Evolutionary conservation across 1,140 invertebrate species (phyloP).

Genomic region (Anadara kagoshimensis): DNA sequence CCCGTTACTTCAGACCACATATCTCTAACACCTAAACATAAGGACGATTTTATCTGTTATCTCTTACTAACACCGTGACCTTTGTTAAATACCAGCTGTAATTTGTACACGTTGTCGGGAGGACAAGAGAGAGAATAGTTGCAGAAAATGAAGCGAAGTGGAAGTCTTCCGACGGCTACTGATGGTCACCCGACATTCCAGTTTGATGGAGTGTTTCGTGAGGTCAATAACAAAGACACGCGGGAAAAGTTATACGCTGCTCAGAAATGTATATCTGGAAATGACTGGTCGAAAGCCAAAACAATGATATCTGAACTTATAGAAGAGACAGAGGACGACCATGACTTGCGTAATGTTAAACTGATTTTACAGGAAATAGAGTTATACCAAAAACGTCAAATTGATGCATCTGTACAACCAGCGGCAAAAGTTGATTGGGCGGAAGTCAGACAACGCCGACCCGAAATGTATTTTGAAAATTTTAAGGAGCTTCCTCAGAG

Average conservation of each 20-base stretch:
- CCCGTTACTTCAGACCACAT: too few species aligned
- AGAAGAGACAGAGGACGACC: constrained; percentile 25
- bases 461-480: constrained; percentile 47
- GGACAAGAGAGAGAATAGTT: too few species aligned
- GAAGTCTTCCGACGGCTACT: constrained; percentile 40
- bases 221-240: constrained; percentile 42
- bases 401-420: constrained; percentile 17
- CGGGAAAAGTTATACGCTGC: constrained; percentile 43
- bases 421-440: constrained; percentile 43
- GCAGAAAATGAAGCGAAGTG: constrained; percentile 10
- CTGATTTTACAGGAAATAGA: constrained; percentile 46
- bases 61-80: too few species aligned
- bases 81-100: too few species aligned
- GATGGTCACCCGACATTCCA: constrained; percentile 45
- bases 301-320: constrained; percentile 29
- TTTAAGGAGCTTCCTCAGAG: constrained; percentile 54
- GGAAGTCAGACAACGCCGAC: constrained; percentile 21
- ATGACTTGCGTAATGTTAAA: constrained; percentile 45
- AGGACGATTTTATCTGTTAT: too few species aligned
- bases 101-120: too few species aligned
- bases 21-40: too few species aligned
- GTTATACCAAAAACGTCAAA: constrained; percentile 38
- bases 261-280: constrained; percentile 38
- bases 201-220: constrained; percentile 55
- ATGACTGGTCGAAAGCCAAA: constrained; percentile 43